phyloP scores from a whole-genome alignment of 2,888 invertebrate genomes.

The Patella caerulea region DNA sequence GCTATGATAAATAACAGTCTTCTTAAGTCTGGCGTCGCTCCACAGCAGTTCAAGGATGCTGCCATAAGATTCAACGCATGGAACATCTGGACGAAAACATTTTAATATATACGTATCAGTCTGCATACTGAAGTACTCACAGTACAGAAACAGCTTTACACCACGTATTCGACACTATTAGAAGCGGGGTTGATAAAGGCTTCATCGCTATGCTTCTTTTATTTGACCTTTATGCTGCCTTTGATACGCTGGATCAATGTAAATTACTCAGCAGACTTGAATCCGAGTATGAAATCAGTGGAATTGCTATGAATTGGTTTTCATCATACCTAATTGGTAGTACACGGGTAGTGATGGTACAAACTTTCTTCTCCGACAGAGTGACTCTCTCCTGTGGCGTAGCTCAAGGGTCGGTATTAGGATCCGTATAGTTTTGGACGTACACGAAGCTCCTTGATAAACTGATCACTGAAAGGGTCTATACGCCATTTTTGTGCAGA shows the following conservation, averaged over 20 bases:
- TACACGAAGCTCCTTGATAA: too few relatives aligned
- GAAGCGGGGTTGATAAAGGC: too few relatives aligned
- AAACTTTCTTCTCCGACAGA: conserved; percentile 13
- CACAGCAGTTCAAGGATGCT: too few relatives aligned
- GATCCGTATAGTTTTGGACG: not conserved
- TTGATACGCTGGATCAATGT: not conserved
- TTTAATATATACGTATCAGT: not conserved
- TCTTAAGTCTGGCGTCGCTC: too few relatives aligned
- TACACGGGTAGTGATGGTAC: conserved; percentile 19
- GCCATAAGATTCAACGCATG: not conserved
- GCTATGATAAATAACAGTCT: too few relatives aligned
- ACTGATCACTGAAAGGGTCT: too few relatives aligned
- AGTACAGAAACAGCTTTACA: too few relatives aligned
- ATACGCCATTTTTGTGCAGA: not conserved
- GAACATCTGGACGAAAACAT: not conserved
- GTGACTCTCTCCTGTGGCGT: not conserved
- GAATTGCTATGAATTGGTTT: too few relatives aligned
- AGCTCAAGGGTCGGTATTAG: conserved; percentile 16
- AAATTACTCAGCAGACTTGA: too few relatives aligned
- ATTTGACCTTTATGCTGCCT: conserved; percentile 17
- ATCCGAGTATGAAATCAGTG: too few relatives aligned
- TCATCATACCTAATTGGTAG: not conserved
- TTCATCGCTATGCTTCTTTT: too few relatives aligned
- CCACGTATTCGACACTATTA: too few relatives aligned
- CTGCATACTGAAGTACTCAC: conserved; percentile 15